Percentiles rank a stretch among this genome's conserved stretches.
These are phyloP conservation scores for Emydocephalus ijimae DNA, from an alignment of 2,113 vertebrate genomes.

Conservation along the genomic window DNA sequence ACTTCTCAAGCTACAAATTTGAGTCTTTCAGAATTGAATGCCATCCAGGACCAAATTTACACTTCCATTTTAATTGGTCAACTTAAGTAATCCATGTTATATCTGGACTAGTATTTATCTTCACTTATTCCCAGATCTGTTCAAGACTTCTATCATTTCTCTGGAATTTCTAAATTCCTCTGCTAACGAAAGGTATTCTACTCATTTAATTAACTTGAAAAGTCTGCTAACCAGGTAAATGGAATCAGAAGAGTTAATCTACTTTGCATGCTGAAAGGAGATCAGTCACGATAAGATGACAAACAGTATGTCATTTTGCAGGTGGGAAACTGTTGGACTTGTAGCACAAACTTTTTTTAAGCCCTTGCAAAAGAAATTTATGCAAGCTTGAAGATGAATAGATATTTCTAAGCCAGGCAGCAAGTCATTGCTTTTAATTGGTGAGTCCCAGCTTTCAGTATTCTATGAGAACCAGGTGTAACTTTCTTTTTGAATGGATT, in stretches of 20 bases:
- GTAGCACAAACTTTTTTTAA: constrained; percentile 15
- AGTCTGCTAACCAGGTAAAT: not conserved
- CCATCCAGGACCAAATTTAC: not conserved
- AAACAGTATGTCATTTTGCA: not conserved
- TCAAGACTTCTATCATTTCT: not conserved
- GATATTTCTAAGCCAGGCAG: constrained; percentile 19
- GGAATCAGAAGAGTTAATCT: not conserved
- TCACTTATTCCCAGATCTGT: not conserved
- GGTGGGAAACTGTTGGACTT: not conserved
- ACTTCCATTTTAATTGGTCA: not conserved
- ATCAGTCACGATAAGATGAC: not conserved
- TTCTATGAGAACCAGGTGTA: constrained; percentile 50
- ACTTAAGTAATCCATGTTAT: not conserved
- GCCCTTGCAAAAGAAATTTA: constrained; percentile 11
- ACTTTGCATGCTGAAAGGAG: not conserved
- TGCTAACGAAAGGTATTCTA: not conserved
- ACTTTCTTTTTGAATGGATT: constrained; percentile 35
- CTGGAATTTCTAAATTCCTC: not conserved
- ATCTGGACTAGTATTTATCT: not conserved
- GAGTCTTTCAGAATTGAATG: not conserved
- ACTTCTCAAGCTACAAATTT: not conserved
- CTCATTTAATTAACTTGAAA: not conserved
- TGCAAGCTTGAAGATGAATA: not conserved
- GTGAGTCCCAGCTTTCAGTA: constrained; percentile 17
- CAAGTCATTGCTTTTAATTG: not conserved